phyloP scores from a whole-genome alignment of 1,140 invertebrate genomes.

The Idris sp. region DNA sequence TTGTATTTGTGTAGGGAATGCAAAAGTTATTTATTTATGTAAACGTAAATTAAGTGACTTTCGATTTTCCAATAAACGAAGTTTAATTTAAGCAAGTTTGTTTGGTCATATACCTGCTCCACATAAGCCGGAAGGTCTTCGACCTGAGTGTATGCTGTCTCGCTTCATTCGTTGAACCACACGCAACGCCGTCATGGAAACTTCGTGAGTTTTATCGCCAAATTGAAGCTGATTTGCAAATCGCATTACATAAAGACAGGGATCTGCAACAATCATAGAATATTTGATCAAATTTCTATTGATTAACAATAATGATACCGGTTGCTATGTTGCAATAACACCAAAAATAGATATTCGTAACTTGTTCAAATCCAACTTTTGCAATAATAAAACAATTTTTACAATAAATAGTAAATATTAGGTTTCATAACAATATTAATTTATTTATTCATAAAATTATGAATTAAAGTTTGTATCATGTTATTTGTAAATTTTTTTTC shows the following conservation, averaged over 20 bases:
- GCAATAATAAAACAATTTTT: too few species aligned
- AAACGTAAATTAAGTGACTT: not conserved
- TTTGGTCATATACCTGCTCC: slow-evolving; percentile 87
- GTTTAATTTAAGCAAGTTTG: slow-evolving; percentile 30
- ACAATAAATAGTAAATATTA: too few species aligned
- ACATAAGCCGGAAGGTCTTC: slow-evolving; percentile 96
- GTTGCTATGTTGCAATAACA: too few species aligned
- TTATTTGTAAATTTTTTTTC: too few species aligned
- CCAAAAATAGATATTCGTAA: too few species aligned
- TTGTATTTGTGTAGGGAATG: too few species aligned
- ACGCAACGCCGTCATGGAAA: slow-evolving; percentile 95
- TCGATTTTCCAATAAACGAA: slow-evolving; percentile 35
- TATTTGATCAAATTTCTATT: slow-evolving; percentile 11
- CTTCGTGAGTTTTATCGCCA: slow-evolving; percentile 93
- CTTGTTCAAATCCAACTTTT: too few species aligned
- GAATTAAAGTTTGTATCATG: too few species aligned
- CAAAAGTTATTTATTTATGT: too few species aligned
- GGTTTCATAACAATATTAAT: too few species aligned
- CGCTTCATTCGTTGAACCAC: slow-evolving; percentile 98
- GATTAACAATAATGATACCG: slow-evolving; percentile 4
- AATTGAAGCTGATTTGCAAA: slow-evolving; percentile 97
- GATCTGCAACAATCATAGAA: slow-evolving; percentile 83
- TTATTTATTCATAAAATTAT: too few species aligned
- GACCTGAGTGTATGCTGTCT: slow-evolving; percentile 97
- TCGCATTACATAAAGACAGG: slow-evolving; percentile 94